Percentiles rank a stretch among this genome's conserved stretches.
Conservation (phyloP, 2,113 vertebrate genomes). For the Porphyrio hochstetteri region DNA sequence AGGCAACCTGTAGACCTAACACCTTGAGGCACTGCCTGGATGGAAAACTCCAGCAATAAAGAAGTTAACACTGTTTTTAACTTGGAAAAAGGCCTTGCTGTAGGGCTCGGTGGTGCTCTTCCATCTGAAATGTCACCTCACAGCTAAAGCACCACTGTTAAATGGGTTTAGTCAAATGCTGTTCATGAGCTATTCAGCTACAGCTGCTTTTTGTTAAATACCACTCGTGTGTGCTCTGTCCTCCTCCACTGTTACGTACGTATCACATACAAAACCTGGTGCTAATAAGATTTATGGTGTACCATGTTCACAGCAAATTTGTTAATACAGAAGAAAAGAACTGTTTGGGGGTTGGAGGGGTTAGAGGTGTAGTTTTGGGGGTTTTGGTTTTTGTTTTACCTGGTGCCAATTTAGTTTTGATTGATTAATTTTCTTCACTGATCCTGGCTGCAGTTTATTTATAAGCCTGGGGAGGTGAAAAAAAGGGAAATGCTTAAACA, state of each 20-base stretch:
- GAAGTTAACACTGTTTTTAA: not conserved
- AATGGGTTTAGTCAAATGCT: not conserved
- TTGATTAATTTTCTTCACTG: constrained; percentile 93
- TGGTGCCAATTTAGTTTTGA: constrained; percentile 97
- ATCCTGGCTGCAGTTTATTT: constrained; percentile 91
- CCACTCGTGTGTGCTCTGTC: not conserved
- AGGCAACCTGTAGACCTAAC: not conserved
- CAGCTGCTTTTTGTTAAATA: not conserved
- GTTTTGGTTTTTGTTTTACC: constrained; percentile 74
- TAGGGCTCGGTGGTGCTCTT: not conserved
- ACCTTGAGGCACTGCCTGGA: not conserved
- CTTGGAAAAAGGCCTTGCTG: not conserved
- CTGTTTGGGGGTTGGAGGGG: not conserved
- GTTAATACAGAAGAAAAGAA: constrained; percentile 43
- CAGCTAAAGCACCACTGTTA: not conserved
- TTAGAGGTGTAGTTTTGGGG: constrained; percentile 19
- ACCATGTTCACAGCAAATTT: not conserved
- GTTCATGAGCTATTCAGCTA: not conserved
- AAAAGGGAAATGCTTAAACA: constrained; percentile 56
- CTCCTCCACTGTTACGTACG: not conserved
- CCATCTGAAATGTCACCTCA: not conserved
- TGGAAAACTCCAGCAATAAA: not conserved
- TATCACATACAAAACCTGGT: not conserved
- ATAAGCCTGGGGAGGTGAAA: constrained; percentile 83
- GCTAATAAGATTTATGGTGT: not conserved